Evolutionary conservation across 2,113 vertebrate species (phyloP), one percentile per base, ranked within the genome.

Genomic region (Poeciliopsis occidentalis): DNA sequence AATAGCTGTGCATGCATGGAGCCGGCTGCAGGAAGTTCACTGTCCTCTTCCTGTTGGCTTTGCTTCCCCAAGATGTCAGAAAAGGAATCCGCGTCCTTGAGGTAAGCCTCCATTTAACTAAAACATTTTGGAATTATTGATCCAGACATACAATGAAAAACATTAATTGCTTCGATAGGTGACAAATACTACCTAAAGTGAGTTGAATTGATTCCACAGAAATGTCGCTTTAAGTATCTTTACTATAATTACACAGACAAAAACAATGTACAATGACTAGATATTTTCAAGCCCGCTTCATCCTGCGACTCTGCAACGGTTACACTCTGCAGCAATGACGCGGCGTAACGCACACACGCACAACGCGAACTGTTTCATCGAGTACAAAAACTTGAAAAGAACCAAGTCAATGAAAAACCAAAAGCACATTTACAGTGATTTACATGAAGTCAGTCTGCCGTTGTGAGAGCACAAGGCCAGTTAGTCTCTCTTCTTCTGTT

Each of bases 201-300:
- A 41, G 39, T 41, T 41, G 3, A 15, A 47, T 47, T 19, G 17
- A 47, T 47, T 47, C 44, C 44, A 47, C 44, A 47, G 44, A 47
- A 47, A 7, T 1, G 44, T 47, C 7, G 17, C 86, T 91, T 92
- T 85, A 88, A 87, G 83, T 81, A 88, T 87, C 88, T 92, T 93
- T 93, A 93, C 92, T 93, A 89, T 92, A 92, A 88, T 89, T 91
- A 92, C 90, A 93, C 85, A 92, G 87, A 94, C 85, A 92, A 82
- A 91, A 92, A 85, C 87, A 90, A 92, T 91, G 78, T 94, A 94
- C 93, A 94, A 88, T 70, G 83, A 75, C 82, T 87, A 76, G 80
- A 89, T 86, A 78, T 85, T 81, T 39, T 88, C 83, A 74, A 79
- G 81, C 85, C 62, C 67, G 67, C 87, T 81, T 84, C 88, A 85